These are phyloP conservation scores for Drosophila helvetica DNA, from an alignment of 2,888 invertebrate species.

Conservation along the genomic window DNA sequence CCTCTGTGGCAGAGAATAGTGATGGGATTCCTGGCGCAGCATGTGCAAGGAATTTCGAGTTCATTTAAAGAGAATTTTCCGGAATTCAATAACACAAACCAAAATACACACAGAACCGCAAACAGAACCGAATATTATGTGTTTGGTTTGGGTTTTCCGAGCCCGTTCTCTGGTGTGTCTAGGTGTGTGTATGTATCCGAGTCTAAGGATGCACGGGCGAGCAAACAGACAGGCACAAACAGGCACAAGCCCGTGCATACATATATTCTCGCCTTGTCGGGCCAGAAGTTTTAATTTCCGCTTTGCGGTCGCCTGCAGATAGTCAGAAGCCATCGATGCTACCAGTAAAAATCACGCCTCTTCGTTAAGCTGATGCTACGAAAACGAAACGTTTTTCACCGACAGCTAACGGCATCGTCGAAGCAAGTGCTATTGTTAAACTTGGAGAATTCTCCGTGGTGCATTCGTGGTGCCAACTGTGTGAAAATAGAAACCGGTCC, in stretches of 20 bases:
- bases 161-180: neutral
- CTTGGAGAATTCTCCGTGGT: neutral
- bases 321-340: slow-evolving; percentile 15
- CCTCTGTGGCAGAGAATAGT: neutral
- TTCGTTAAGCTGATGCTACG: neutral
- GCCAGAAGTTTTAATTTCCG: slow-evolving; percentile 64
- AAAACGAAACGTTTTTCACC: neutral
- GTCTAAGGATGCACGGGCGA: slow-evolving; percentile 32
- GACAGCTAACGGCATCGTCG: neutral
- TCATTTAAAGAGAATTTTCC: slow-evolving; percentile 46
- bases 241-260: neutral
- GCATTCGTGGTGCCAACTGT: neutral
- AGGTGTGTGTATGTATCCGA: neutral
- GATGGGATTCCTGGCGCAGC: slow-evolving; percentile 16
- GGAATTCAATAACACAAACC: slow-evolving; percentile 39
- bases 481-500: neutral
- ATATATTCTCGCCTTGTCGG: slow-evolving; percentile 20
- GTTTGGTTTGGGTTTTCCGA: slow-evolving; percentile 15
- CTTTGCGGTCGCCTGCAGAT: slow-evolving; percentile 45
- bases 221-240: slow-evolving; percentile 10
- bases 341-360: neutral
- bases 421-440: too few species aligned
- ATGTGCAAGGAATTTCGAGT: slow-evolving; percentile 43
- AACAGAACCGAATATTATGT: slow-evolving; percentile 19
- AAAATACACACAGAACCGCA: slow-evolving; percentile 27